A percentile compares a stretch with the other conserved stretches of the same genome.
Conservation (phyloP, 2,888 invertebrate genomes). For the Euzophera pinguis region DNA sequence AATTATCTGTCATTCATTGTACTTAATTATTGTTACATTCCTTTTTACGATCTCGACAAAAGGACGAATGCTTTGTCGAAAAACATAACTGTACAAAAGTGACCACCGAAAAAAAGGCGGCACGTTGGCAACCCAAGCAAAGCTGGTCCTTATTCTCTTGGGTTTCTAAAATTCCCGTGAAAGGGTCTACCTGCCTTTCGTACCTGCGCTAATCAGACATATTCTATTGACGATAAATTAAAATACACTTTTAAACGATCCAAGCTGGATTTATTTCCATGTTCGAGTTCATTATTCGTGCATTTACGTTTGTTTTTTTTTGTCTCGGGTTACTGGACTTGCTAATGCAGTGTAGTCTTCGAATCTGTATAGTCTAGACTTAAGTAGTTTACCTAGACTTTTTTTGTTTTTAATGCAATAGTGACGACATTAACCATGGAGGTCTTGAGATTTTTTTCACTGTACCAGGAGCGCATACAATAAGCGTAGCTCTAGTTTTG, state of each 20-base stretch:
- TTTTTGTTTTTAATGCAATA: too few species aligned
- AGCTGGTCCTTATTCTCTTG: constrained; percentile 37
- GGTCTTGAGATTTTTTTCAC: background rate
- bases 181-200: constrained; percentile 57
- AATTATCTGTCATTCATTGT: constrained; percentile 30
- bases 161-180: constrained; percentile 53
- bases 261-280: constrained; percentile 52
- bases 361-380: background rate
- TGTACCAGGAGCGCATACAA: constrained; percentile 40
- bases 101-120: constrained; percentile 58
- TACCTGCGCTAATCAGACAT: constrained; percentile 67
- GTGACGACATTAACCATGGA: background rate
- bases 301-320: constrained; percentile 42
- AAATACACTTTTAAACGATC: constrained; percentile 46
- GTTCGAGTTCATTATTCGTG: constrained; percentile 57
- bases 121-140: constrained; percentile 14
- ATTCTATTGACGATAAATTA: constrained; percentile 66
- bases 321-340: constrained; percentile 39
- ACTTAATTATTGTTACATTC: constrained; percentile 40
- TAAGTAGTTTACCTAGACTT: too few species aligned
- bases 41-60: constrained; percentile 55
- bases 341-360: constrained; percentile 19
- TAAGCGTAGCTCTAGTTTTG: constrained; percentile 39
- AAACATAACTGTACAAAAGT: constrained; percentile 62
- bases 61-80: constrained; percentile 29